Evolutionary conservation across 2,797 vertebrate species (phyloP).

Genomic region (Cuniculus paca): DNA sequence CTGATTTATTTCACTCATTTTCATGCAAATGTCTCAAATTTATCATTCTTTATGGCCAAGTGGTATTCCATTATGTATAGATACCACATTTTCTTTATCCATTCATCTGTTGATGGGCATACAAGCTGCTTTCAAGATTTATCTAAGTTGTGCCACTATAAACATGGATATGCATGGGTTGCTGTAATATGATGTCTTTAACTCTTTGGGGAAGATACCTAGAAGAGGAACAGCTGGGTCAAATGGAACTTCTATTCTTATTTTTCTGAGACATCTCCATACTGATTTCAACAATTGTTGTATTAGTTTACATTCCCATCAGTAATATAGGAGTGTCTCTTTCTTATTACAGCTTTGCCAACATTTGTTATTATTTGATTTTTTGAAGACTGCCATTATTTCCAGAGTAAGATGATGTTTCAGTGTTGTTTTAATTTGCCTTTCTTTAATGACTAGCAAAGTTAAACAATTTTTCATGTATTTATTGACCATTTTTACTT

Average conservation of each 20-base stretch:
- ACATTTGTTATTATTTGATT: neutral
- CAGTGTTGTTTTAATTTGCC: neutral
- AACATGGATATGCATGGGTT: neutral
- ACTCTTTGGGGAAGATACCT: neutral
- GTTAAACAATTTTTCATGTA: neutral
- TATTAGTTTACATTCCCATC: neutral
- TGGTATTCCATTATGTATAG: neutral
- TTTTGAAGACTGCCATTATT: neutral
- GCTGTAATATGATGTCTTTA: neutral
- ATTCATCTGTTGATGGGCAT: neutral
- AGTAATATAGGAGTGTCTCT: neutral
- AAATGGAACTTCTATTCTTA: neutral
- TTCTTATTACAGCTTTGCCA: neutral
- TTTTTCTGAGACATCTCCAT: neutral
- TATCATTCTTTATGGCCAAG: neutral
- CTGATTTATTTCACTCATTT: neutral
- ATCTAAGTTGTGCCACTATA: neutral
- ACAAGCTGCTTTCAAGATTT: neutral
- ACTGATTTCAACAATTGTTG: neutral
- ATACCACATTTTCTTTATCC: neutral
- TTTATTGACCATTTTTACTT: neutral
- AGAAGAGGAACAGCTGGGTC: neutral
- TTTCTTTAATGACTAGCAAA: neutral
- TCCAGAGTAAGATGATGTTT: neutral
- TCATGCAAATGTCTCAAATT: neutral